Percentiles rank a stretch among this genome's conserved stretches.
These are phyloP conservation scores for Morphnarchus princeps DNA, from an alignment of 2,113 vertebrate genomes.

Conservation along the genomic window DNA sequence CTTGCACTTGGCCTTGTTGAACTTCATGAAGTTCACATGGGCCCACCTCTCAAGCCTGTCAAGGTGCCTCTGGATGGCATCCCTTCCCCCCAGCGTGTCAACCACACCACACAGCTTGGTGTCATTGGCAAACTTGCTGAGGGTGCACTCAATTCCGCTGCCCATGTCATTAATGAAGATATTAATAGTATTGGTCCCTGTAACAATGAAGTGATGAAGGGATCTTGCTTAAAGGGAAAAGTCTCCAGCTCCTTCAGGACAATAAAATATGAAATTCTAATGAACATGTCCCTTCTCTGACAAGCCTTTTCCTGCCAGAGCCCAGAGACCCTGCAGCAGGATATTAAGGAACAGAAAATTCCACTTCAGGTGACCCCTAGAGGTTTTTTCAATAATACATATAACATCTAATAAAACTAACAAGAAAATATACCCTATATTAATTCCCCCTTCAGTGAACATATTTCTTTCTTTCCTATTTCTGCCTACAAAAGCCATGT, in stretches of 20 bases:
- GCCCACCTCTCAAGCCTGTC: background rate
- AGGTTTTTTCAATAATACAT: constrained; percentile 13
- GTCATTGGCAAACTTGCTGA: background rate
- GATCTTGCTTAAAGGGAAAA: background rate
- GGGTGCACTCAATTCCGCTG: background rate
- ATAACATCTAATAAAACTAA: constrained; percentile 45
- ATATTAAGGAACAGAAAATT: constrained; percentile 53
- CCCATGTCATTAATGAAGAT: background rate
- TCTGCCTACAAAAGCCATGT: background rate
- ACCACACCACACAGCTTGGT: fast-evolving
- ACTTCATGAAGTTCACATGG: fast-evolving
- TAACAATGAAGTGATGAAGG: background rate
- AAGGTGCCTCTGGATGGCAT: background rate
- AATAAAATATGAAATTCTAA: constrained; percentile 4
- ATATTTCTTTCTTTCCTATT: constrained; percentile 23
- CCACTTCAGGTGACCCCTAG: background rate
- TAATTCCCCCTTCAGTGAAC: background rate
- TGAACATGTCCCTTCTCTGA: background rate
- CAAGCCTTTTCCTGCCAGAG: constrained; percentile 20
- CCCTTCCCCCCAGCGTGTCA: fast-evolving
- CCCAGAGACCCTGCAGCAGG: constrained; percentile 10
- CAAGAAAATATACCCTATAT: background rate
- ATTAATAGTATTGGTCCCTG: background rate
- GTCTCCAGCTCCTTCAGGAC: background rate
- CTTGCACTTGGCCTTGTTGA: background rate